These are phyloP conservation scores for Aldrovandia affinis DNA, from an alignment of 2,797 vertebrate genomes.

Conservation along the genomic window DNA sequence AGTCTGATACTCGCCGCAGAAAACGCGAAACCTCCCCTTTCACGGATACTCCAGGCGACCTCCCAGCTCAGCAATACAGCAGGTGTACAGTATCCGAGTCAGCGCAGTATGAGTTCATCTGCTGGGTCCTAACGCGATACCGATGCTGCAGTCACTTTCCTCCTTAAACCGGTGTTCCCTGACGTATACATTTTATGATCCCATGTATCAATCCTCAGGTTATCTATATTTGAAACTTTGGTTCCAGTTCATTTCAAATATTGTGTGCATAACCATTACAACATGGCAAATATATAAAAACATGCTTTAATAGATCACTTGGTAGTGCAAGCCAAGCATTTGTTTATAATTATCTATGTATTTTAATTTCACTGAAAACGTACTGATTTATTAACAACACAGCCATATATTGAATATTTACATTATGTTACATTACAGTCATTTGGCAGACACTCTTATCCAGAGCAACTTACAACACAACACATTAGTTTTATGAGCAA, in stretches of 20 bases:
- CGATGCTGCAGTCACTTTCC: too few species aligned
- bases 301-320: not conserved
- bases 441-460: too few species aligned
- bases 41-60: constrained; percentile 1
- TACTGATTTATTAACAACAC: not conserved
- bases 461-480: too few species aligned
- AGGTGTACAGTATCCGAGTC: constrained; percentile 8
- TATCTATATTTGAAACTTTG: not conserved
- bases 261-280: not conserved
- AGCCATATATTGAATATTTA: too few species aligned
- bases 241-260: not conserved
- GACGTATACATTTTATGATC: constrained; percentile 4
- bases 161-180: not conserved
- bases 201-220: not conserved
- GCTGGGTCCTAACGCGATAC: constrained; percentile 31
- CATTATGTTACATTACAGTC: too few species aligned
- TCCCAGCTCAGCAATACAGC: constrained; percentile 10
- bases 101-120: not conserved
- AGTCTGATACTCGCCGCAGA: not conserved
- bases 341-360: not conserved
- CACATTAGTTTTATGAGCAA: too few species aligned
- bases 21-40: not conserved
- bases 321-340: not conserved
- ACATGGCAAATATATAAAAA: not conserved
- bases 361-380: not conserved